Conservation (phyloP, 2,797 vertebrate species). For the Cossypha polioptera region DNA sequence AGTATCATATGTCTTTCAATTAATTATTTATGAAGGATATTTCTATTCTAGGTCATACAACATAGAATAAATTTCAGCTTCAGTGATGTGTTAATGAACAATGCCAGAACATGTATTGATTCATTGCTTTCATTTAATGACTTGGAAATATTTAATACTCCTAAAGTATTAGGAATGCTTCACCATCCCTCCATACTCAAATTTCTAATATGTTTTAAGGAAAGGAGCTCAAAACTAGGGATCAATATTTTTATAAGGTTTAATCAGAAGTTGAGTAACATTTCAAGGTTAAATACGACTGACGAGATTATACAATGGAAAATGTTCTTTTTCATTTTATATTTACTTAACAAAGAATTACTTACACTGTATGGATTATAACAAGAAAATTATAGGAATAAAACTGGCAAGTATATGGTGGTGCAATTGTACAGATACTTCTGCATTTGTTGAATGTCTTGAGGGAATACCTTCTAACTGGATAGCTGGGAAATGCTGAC, state of each 20-base stretch:
- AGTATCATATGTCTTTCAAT: neutral
- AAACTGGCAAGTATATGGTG: neutral
- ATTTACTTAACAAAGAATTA: neutral
- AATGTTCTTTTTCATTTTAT: neutral
- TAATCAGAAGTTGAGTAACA: neutral
- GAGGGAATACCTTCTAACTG: neutral
- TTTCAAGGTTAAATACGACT: neutral
- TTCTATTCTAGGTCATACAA: neutral
- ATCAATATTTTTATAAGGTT: neutral
- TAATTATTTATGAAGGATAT: neutral
- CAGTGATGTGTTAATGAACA: neutral
- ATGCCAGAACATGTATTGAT: constrained; percentile 11
- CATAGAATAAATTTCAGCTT: neutral
- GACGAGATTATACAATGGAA: neutral
- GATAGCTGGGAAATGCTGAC: neutral
- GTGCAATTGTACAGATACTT: neutral
- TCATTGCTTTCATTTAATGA: constrained; percentile 9
- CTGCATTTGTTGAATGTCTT: neutral
- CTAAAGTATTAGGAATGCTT: neutral
- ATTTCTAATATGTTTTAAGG: neutral
- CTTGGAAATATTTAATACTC: neutral
- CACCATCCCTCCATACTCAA: neutral
- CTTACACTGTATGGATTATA: neutral
- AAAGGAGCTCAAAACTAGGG: neutral
- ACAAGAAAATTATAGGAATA: neutral